Conservation (phyloP, 2,113 vertebrate genomes). For the Prunella fulvescens region DNA sequence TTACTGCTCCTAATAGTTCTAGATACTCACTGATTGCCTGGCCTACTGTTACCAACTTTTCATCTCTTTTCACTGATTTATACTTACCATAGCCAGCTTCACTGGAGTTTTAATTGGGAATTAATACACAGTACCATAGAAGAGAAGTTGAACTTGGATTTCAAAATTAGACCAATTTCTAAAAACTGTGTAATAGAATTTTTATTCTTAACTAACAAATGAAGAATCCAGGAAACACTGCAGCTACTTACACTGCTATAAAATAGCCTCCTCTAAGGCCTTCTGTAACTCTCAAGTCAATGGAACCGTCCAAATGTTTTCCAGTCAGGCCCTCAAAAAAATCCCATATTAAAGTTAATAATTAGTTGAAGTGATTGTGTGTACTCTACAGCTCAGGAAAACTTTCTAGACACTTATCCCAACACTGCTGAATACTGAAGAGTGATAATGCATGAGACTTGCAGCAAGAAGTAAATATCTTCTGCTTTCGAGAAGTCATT, state of each 20-base stretch:
- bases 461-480: background rate
- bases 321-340: background rate
- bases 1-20: background rate
- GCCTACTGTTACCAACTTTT: background rate
- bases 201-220: background rate
- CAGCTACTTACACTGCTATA: background rate
- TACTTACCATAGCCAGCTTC: background rate
- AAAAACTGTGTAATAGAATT: background rate
- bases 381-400: background rate
- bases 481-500: background rate
- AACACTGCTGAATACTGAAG: background rate
- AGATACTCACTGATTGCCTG: background rate
- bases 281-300: background rate
- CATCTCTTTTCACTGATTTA: background rate
- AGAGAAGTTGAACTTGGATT: background rate
- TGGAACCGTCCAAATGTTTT: background rate
- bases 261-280: background rate
- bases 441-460: background rate
- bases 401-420: background rate
- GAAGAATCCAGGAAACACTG: background rate
- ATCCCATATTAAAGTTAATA: background rate
- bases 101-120: background rate
- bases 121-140: background rate
- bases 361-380: background rate
- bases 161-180: background rate